Percentiles rank a stretch among this genome's conserved stretches.
Conservation (phyloP, 2,113 vertebrate genomes). For the Phoenicopterus ruber region DNA sequence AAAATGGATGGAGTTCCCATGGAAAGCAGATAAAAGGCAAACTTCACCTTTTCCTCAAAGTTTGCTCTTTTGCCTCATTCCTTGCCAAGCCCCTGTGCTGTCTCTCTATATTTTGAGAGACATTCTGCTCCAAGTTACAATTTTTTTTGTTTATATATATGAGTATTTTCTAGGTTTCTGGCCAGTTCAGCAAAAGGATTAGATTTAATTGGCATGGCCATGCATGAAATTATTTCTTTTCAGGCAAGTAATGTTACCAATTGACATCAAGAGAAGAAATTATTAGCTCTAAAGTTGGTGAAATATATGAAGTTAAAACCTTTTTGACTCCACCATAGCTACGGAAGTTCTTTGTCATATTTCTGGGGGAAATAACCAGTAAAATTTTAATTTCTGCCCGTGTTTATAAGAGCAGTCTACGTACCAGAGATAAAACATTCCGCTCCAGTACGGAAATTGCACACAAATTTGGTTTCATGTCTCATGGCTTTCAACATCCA, state of each 20-base stretch:
- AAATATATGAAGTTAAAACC: not conserved
- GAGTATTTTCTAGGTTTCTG: not conserved
- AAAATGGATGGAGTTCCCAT: not conserved
- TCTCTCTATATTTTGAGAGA: not conserved
- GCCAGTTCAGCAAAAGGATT: not conserved
- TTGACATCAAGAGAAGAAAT: not conserved
- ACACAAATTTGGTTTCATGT: not conserved
- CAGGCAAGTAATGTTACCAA: not conserved
- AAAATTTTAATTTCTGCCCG: not conserved
- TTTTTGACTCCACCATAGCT: not conserved
- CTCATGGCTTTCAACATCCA: not conserved
- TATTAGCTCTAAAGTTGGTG: not conserved
- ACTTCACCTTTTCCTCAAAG: not conserved
- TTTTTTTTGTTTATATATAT: not conserved
- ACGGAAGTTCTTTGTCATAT: not conserved
- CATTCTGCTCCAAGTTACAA: not conserved
- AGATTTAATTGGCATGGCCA: not conserved
- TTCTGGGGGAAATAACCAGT: conserved; percentile 16
- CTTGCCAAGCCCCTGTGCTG: not conserved
- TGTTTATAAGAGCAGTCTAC: not conserved
- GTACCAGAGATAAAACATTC: not conserved
- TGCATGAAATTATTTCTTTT: conserved; percentile 39
- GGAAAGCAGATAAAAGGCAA: not conserved
- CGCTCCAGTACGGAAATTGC: not conserved
- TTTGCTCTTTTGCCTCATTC: not conserved